These are phyloP conservation scores for Mythimna vitellina DNA, from an alignment of 2,888 invertebrate genomes.

Conservation along the genomic window DNA sequence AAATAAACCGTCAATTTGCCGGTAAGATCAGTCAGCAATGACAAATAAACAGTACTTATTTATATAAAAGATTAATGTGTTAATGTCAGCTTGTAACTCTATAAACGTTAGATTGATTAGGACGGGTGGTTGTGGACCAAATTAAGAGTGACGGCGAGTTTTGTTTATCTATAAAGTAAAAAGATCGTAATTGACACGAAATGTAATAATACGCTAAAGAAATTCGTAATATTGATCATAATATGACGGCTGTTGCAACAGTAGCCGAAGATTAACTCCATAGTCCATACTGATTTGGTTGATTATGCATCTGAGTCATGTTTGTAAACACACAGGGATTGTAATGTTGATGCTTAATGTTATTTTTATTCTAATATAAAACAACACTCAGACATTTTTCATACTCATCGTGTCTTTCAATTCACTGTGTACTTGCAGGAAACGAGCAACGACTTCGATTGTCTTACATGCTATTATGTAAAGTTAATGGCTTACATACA, in stretches of 20 bases:
- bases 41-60: constrained; percentile 71
- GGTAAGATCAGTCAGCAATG: constrained; percentile 67
- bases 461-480: constrained; percentile 19
- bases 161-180: not conserved
- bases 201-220: not conserved
- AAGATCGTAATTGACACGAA: too few species aligned
- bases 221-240: not conserved
- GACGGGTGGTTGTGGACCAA: constrained; percentile 64
- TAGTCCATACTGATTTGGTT: not conserved
- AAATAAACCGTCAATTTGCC: constrained; percentile 59
- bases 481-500: constrained; percentile 29
- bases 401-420: not conserved
- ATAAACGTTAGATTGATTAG: constrained; percentile 80
- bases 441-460: constrained; percentile 20
- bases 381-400: too few species aligned
- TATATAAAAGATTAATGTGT: constrained; percentile 73
- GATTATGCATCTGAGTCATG: not conserved
- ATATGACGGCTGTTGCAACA: not conserved
- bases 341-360: not conserved
- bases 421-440: constrained; percentile 6
- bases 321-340: not conserved
- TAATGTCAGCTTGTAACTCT: constrained; percentile 78
- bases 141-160: constrained; percentile 28
- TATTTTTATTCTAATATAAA: not conserved
- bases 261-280: not conserved